Percentiles rank a stretch among this genome's conserved stretches.
phyloP scores from a whole-genome alignment of 2,888 invertebrate species.

The Allygus modestus region DNA sequence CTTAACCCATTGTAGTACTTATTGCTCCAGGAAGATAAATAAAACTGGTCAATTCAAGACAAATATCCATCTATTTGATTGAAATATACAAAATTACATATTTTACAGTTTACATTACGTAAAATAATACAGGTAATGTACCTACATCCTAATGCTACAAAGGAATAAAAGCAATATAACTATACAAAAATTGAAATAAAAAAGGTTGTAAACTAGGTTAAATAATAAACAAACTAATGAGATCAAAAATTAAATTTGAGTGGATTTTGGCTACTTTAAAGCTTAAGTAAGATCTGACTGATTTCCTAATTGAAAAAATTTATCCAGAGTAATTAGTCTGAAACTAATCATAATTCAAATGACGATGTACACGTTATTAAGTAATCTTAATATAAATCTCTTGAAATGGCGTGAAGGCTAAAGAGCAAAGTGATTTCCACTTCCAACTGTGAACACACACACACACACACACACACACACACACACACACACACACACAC shows the following conservation, averaged over 20 bases:
- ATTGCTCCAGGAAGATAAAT: too few species aligned
- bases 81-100: conserved; percentile 36
- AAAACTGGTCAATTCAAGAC: background rate
- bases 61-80: conserved; percentile 39
- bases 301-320: too few species aligned
- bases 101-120: background rate
- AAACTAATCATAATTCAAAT: background rate
- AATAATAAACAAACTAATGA: conserved; percentile 1
- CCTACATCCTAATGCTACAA: background rate
- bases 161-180: background rate
- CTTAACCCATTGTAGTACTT: too few species aligned
- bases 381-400: conserved; percentile 7
- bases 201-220: background rate
- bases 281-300: background rate
- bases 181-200: background rate
- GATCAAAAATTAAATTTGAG: conserved; percentile 6
- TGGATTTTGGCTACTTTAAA: background rate
- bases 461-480: too few species aligned
- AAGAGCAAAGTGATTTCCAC: conserved; percentile 10
- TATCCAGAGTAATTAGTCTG: background rate
- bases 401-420: conserved; percentile 3
- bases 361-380: background rate
- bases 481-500: too few species aligned
- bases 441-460: background rate
- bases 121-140: conserved; percentile 1